Percentiles rank a stretch among this genome's conserved stretches.
Conservation (phyloP, 2,113 vertebrate species). For the Nycticorax nycticorax region DNA sequence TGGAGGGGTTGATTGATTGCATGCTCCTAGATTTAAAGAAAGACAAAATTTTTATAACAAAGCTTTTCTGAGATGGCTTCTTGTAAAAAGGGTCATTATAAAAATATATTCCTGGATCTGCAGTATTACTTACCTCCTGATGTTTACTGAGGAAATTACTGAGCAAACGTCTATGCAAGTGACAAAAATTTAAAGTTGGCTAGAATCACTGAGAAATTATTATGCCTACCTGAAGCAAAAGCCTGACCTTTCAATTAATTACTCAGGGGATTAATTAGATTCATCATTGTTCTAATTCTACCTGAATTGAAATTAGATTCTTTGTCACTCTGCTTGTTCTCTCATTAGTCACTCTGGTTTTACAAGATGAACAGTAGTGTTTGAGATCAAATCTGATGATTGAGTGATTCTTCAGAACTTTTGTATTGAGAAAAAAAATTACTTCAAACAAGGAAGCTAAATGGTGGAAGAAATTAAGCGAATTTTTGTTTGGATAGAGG, state of each 20-base stretch:
- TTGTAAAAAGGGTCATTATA: not conserved
- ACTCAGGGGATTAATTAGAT: not conserved
- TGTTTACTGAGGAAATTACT: not conserved
- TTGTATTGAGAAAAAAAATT: not conserved
- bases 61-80: not conserved
- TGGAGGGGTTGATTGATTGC: not conserved
- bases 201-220: not conserved
- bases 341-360: not conserved
- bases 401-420: not conserved
- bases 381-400: not conserved
- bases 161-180: not conserved
- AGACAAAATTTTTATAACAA: not conserved
- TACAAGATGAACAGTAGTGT: not conserved
- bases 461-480: not conserved
- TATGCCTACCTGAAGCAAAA: not conserved
- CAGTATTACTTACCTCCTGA: not conserved
- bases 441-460: not conserved
- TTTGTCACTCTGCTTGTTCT: not conserved
- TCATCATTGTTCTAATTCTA: not conserved
- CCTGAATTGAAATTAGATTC: not conserved
- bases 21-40: not conserved
- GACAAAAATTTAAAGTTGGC: not conserved
- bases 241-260: not conserved
- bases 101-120: not conserved
- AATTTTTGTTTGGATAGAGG: not conserved